A percentile compares a stretch with the other conserved stretches of the same genome.
Conservation (phyloP, 2,797 vertebrate species). For the Galaxias olidus region DNA sequence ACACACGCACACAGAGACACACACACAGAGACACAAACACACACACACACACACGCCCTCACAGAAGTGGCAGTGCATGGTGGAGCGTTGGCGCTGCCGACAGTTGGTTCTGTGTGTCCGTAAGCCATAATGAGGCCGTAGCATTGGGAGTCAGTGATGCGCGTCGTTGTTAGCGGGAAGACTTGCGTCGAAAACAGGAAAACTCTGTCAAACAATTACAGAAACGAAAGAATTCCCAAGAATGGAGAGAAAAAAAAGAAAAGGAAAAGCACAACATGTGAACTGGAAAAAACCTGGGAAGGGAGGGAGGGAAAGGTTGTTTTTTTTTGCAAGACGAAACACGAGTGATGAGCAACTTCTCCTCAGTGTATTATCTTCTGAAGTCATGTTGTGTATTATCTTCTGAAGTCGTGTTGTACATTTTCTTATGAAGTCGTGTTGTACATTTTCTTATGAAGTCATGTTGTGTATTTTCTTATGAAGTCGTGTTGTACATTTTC, state of each 20-base stretch:
- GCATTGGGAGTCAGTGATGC: constrained; percentile 76
- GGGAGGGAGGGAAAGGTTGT: constrained; percentile 56
- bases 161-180: constrained; percentile 81
- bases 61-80: constrained; percentile 48
- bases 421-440: too few species aligned
- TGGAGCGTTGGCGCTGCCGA: constrained; percentile 45
- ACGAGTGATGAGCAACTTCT: too few species aligned
- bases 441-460: too few species aligned
- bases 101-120: constrained; percentile 69
- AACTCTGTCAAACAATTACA: constrained; percentile 83
- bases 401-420: constrained; percentile 6
- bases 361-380: too few species aligned
- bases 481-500: too few species aligned
- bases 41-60: constrained; percentile 16
- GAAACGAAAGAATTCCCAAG: constrained; percentile 81
- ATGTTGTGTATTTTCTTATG: too few species aligned
- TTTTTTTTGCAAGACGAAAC: too few species aligned
- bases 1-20: not conserved
- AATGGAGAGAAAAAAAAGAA: constrained; percentile 53
- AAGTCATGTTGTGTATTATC: not conserved
- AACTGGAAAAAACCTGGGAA: constrained; percentile 41
- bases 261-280: constrained; percentile 52
- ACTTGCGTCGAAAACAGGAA: constrained; percentile 79
- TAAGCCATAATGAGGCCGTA: constrained; percentile 80
- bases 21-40: not conserved